Conservation (phyloP, 1,140 invertebrate genomes). For the Halesus radiatus region DNA sequence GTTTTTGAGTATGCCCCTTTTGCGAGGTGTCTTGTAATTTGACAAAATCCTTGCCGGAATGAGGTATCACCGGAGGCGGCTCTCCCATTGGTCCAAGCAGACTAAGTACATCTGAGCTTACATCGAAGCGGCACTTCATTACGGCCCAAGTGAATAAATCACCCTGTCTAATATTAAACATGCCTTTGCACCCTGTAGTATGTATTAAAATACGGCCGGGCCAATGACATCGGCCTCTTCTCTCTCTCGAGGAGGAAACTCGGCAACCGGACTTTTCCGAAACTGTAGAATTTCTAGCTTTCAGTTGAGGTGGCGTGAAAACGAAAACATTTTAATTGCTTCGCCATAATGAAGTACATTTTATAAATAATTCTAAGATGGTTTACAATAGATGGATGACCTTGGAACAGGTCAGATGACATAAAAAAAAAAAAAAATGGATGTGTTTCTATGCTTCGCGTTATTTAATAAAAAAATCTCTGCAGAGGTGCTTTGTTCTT, state of each 20-base stretch:
- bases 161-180: conserved; percentile 73
- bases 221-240: conserved; percentile 21
- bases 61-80: conserved; percentile 7
- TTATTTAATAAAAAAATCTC: too few species aligned
- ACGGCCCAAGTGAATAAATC: conserved; percentile 69
- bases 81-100: conserved; percentile 34
- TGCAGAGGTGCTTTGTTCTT: too few species aligned
- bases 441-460: too few species aligned
- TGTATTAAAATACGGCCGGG: conserved; percentile 53
- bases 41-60: conserved; percentile 15
- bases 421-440: too few species aligned
- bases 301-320: too few species aligned
- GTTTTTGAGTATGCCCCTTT: not conserved
- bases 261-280: not conserved
- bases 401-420: too few species aligned
- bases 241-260: conserved; percentile 1
- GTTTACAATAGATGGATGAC: too few species aligned
- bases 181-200: conserved; percentile 60
- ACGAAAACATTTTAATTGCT: too few species aligned
- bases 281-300: not conserved
- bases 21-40: not conserved
- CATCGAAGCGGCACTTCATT: conserved; percentile 68
- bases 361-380: too few species aligned
- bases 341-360: too few species aligned
- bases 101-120: conserved; percentile 33